Percentiles rank a stretch among this genome's conserved stretches.
Evolutionary conservation across 2,113 vertebrate genomes (phyloP).

Genomic region (Grus americana): DNA sequence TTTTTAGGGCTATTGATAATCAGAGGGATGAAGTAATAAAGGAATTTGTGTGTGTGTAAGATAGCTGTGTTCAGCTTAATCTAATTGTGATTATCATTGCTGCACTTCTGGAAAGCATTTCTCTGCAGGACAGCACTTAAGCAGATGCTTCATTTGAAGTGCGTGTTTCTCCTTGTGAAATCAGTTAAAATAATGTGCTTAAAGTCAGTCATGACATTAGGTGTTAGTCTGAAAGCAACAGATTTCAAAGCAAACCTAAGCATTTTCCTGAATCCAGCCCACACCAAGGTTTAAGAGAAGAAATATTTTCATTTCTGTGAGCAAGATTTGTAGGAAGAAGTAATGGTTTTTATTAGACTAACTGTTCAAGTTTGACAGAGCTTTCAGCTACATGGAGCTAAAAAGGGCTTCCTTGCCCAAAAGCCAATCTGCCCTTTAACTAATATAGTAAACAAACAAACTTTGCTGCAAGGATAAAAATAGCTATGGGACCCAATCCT

Average conservation of each 20-base stretch:
- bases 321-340: not conserved
- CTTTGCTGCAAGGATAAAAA: not conserved
- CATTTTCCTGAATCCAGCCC: not conserved
- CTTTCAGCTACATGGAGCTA: not conserved
- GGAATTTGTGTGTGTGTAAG: not conserved
- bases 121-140: not conserved
- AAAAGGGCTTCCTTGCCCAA: not conserved
- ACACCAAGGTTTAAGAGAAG: not conserved
- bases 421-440: not conserved
- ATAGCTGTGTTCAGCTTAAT: not conserved
- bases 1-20: not conserved
- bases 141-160: not conserved
- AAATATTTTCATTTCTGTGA: not conserved
- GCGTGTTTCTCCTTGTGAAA: not conserved
- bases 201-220: not conserved
- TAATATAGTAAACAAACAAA: not conserved
- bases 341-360: not conserved
- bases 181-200: not conserved
- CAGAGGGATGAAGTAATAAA: not conserved
- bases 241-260: not conserved
- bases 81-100: not conserved
- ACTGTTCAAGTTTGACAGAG: not conserved
- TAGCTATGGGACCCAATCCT: not conserved
- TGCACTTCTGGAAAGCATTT: not conserved
- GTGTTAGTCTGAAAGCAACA: not conserved